Evolutionary conservation across 2,888 invertebrate species (phyloP).

Genomic region (Slavum lentiscoides): DNA sequence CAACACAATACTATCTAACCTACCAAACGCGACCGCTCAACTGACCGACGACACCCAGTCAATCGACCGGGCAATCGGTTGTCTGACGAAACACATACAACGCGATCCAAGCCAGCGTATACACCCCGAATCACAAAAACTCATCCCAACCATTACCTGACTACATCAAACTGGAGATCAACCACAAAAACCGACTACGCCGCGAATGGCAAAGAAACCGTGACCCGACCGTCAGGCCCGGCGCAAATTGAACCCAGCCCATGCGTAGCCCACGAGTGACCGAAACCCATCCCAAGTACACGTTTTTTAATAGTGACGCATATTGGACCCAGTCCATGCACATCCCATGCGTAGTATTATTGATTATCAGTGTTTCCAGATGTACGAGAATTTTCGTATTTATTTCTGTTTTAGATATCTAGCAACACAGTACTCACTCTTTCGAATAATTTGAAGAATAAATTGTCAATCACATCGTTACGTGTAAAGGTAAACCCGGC

Average conservation of each 20-base stretch:
- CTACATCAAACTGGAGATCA: neutral
- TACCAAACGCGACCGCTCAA: neutral
- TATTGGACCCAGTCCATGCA: slow-evolving; percentile 3
- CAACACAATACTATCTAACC: neutral
- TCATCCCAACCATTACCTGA: neutral
- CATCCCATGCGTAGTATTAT: neutral
- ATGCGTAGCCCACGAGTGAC: slow-evolving; percentile 20
- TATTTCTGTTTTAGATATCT: too few species aligned
- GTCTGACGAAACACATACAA: neutral
- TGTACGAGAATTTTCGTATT: too few species aligned
- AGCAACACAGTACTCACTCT: too few species aligned
- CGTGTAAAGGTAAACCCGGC: too few species aligned
- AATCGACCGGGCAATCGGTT: too few species aligned
- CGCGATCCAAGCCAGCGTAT: neutral
- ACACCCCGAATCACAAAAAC: neutral
- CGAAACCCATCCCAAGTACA: neutral
- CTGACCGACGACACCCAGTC: neutral
- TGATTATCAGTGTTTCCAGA: too few species aligned
- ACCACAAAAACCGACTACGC: neutral
- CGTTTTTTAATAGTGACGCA: slow-evolving; percentile 14
- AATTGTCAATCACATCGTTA: too few species aligned
- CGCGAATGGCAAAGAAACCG: slow-evolving; percentile 1
- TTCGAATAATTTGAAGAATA: too few species aligned
- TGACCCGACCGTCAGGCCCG: neutral
- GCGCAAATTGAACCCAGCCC: slow-evolving; percentile 25